A percentile compares a stretch with the other conserved stretches of the same genome.
These are phyloP conservation scores for Craniophora ligustri DNA, from an alignment of 2,888 invertebrate genomes.

Conservation along the genomic window DNA sequence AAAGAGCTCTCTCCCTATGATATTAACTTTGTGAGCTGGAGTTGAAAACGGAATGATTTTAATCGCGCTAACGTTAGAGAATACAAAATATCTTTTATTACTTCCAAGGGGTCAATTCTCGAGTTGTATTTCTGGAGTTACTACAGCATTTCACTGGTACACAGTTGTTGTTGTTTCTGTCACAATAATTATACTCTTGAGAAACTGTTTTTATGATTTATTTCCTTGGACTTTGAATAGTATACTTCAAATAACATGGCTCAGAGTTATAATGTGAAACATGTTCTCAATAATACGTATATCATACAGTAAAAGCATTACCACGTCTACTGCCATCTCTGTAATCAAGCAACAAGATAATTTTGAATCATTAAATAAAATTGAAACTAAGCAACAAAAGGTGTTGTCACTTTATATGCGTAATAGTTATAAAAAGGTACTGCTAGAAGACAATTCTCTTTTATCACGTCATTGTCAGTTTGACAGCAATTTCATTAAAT, in stretches of 20 bases:
- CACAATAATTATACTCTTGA: constrained; percentile 28
- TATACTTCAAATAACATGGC: background rate
- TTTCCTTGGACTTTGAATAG: constrained; percentile 33
- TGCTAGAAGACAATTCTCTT: no score
- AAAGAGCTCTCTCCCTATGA: constrained; percentile 55
- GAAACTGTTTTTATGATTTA: constrained; percentile 35
- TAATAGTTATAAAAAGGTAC: no score
- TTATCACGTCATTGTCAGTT: no score
- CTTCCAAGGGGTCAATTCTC: constrained; percentile 48
- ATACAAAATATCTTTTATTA: constrained; percentile 57
- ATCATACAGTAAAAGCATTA: no score
- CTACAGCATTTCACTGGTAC: constrained; percentile 1
- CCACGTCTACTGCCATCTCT: no score
- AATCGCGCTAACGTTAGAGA: constrained; percentile 53
- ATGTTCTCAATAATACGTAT: no score
- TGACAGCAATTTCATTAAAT: no score
- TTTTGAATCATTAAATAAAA: no score
- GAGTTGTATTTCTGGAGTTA: constrained; percentile 12
- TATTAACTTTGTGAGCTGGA: constrained; percentile 57
- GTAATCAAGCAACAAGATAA: no score
- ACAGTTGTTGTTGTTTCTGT: constrained; percentile 36
- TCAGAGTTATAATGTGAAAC: constrained; percentile 1
- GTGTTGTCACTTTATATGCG: no score
- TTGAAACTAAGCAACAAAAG: no score
- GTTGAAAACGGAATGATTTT: constrained; percentile 53